These are phyloP conservation scores for Chiloscyllium plagiosum DNA, from an alignment of 2,113 vertebrate genomes.

Conservation along the genomic window DNA sequence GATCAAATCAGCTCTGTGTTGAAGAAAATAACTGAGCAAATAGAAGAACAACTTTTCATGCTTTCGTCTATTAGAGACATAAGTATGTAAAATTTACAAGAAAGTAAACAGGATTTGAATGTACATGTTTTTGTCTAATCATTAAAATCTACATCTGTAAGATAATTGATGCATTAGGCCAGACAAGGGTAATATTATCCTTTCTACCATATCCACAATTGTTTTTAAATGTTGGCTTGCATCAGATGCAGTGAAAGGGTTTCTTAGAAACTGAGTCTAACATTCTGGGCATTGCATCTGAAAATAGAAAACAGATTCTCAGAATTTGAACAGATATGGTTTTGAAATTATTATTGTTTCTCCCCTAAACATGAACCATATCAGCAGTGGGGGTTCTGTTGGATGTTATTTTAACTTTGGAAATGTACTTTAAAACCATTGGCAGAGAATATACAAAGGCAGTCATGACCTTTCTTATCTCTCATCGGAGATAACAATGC, in stretches of 20 bases:
- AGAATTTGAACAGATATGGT: background rate
- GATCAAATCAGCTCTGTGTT: background rate
- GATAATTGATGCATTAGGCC: background rate
- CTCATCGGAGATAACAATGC: background rate
- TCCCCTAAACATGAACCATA: background rate
- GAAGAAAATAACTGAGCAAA: background rate
- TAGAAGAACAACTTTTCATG: background rate
- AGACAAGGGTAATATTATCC: constrained; percentile 4
- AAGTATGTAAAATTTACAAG: background rate
- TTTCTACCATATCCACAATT: background rate
- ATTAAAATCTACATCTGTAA: background rate
- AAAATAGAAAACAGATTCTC: background rate
- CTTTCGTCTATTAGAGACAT: background rate
- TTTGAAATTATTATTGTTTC: background rate
- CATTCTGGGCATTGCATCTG: background rate
- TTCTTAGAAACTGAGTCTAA: background rate
- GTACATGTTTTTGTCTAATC: background rate
- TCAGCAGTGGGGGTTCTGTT: background rate
- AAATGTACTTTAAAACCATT: background rate
- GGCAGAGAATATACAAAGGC: background rate
- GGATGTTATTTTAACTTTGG: background rate
- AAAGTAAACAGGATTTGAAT: background rate
- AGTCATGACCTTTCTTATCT: background rate
- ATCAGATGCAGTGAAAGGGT: background rate
- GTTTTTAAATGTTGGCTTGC: background rate